phyloP scores from a whole-genome alignment of 2,888 invertebrate species.

The Aphelenchoides bicaudatus region DNA sequence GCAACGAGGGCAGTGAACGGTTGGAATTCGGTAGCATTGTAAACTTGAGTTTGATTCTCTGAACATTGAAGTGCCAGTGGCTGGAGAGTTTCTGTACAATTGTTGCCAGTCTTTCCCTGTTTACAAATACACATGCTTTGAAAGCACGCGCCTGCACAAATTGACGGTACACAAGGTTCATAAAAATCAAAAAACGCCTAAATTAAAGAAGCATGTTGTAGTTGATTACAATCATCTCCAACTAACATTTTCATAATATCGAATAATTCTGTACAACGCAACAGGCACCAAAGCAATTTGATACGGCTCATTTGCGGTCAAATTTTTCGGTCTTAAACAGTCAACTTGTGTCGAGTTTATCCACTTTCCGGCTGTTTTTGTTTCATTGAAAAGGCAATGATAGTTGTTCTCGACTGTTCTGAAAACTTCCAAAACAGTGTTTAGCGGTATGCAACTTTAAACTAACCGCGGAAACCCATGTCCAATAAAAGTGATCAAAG shows the following conservation, averaged over 20 bases:
- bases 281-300: constrained; percentile 2
- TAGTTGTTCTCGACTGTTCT: constrained; percentile 1
- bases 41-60: not conserved
- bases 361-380: constrained; percentile 9
- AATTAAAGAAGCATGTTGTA: not conserved
- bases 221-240: not conserved
- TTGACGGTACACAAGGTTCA: not conserved
- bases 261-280: constrained; percentile 8
- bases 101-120: not conserved
- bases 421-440: not conserved
- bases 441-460: not conserved
- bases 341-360: not conserved
- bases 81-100: not conserved
- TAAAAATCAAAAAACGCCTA: constrained; percentile 15
- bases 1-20: not conserved
- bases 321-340: not conserved
- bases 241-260: not conserved
- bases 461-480: constrained; percentile 15
- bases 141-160: constrained; percentile 16
- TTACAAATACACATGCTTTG: constrained; percentile 2
- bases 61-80: too few relatives aligned
- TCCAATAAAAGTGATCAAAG: constrained; percentile 3
- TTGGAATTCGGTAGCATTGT: not conserved
- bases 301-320: not conserved
- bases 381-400: constrained; percentile 7